These are phyloP conservation scores for Cossypha niveicapilla DNA, from an alignment of 2,797 vertebrate species.

Conservation along the genomic window DNA sequence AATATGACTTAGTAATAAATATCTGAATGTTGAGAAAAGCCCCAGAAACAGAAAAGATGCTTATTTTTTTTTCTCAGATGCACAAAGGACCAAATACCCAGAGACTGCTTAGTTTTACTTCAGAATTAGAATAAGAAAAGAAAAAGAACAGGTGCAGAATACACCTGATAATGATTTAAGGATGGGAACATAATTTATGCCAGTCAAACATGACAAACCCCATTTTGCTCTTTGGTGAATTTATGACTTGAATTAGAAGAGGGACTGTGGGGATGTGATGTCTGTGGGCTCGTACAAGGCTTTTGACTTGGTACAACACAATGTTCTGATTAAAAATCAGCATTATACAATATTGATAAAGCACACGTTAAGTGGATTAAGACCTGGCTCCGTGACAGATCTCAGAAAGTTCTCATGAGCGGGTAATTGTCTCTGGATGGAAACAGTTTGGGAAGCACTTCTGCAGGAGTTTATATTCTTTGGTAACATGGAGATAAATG, in stretches of 20 bases:
- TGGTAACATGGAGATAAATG: neutral
- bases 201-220: neutral
- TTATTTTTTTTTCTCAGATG: fast-evolving
- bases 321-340: constrained; percentile 36
- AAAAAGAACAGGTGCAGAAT: neutral
- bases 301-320: constrained; percentile 25
- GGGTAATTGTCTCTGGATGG: neutral
- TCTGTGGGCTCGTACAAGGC: constrained; percentile 1
- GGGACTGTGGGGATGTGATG: neutral
- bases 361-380: constrained; percentile 27
- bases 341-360: constrained; percentile 55
- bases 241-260: constrained; percentile 36
- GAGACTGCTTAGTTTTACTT: neutral
- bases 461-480: neutral
- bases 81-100: neutral
- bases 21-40: neutral
- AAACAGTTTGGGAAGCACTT: neutral
- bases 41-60: neutral
- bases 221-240: constrained; percentile 31
- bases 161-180: neutral
- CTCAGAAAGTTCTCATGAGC: neutral
- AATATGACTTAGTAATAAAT: neutral
- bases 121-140: neutral
- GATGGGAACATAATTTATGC: constrained; percentile 1
- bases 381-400: constrained; percentile 9